phyloP scores from a whole-genome alignment of 2,113 vertebrate genomes.

The Syrmaticus mikado region DNA sequence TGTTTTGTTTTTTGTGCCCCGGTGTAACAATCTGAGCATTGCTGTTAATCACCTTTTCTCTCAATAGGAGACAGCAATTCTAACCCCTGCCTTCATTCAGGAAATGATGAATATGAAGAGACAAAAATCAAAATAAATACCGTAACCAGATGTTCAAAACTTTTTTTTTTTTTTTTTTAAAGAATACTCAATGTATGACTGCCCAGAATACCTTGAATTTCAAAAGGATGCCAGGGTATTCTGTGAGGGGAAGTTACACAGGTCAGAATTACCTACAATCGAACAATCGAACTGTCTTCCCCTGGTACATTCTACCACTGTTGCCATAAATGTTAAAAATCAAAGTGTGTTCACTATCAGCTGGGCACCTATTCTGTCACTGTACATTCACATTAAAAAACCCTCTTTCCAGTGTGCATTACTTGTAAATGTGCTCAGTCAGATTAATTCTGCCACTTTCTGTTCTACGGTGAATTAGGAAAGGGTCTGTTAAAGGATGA shows the following conservation, averaged over 20 bases:
- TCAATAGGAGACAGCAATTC: background rate
- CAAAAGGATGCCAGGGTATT: background rate
- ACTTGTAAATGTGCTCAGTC: constrained; percentile 26
- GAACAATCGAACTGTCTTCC: background rate
- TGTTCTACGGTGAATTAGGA: constrained; percentile 80
- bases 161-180: background rate
- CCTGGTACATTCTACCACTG: background rate
- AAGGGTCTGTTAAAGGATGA: constrained; percentile 85
- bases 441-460: background rate
- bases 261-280: constrained; percentile 34
- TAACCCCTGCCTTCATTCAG: background rate
- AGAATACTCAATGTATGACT: background rate
- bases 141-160: background rate
- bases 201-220: background rate
- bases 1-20: background rate
- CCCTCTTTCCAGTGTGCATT: constrained; percentile 27
- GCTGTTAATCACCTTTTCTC: background rate
- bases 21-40: background rate
- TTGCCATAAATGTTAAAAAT: constrained; percentile 13
- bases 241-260: background rate
- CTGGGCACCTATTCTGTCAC: background rate
- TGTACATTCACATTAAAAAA: constrained; percentile 24
- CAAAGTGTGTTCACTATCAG: background rate
- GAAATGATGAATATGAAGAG: background rate
- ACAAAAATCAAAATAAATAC: background rate